Evolutionary conservation across 30 jellyfish, hydroid and myxozoan species (phyloP), one percentile per base, ranked within the genome.

Genomic region (Aurelia coerulea): DNA sequence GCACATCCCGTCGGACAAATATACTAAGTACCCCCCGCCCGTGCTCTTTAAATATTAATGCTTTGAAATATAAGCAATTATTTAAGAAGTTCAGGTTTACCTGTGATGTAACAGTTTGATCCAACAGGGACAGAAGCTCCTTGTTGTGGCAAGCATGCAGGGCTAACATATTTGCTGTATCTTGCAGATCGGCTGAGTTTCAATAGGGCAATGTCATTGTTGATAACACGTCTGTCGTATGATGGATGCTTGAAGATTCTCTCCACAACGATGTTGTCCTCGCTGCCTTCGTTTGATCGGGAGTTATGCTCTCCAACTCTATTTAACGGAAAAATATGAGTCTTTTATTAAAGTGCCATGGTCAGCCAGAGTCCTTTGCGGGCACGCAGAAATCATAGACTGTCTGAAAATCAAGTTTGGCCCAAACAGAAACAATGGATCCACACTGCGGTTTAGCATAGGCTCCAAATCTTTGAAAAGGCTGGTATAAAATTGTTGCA

Each of bases 181-280:
- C 18, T 4, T 10, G 41, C 67, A n/a, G 64, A 51, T 14, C 39
- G 35, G 46, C 39, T 54, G 56, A 81, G 91, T 35, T 81, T 68
- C 59, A 81, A 51, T 73, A 89, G 69, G 33, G 97, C 91, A 49
- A 89, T 76, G 68, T 89, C 97, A 53, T 80, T 80, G 78, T 80
- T 63, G 35, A 37, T 56, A 6, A 86, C 50, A 17, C 16, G 15
- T 11, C 81, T 60, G 51, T 62, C 29, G 79, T 74, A 89, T 8
- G 74, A 35, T 2, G 86, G 86, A 46, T 89, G 92, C 0, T 62
- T 81, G 79, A 89, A 1, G 16, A 89, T 81, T 73, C 62, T 72
- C 23, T 69, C 73, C 0, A 76, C 97, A 37, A 29, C 74, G 32
- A 79, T n/a, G 72, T 89, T 92, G 10, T 31, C 78, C 23, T 89